Evolutionary conservation across 2,113 vertebrate species (phyloP), one percentile per base, ranked within the genome.

Genomic region (Pelmatolapia mariae): DNA sequence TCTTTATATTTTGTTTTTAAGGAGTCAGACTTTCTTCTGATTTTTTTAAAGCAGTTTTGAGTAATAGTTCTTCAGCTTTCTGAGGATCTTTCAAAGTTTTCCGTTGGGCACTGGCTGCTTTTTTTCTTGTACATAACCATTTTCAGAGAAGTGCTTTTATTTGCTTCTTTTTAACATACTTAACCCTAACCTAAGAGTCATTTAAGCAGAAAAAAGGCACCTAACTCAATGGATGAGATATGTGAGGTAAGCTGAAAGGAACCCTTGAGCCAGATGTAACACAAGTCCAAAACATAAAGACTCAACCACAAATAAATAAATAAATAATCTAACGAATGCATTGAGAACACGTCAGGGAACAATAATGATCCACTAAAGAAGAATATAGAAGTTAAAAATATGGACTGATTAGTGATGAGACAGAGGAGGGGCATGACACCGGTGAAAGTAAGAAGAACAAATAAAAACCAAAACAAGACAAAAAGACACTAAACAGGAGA

Each of bases 11-110:
- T 43, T 71, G 36, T 16, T 71, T 71, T 9, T 24, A 43, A 24
- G 36, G 66, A 71, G 12, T 40, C 63, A 22, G 19, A 0, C 36
- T 2, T 1, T 68, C 10, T 1, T 68, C 63, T 22, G 3, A 68
- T 38, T 68, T 15, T 56, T 22, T 22, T 6, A 24, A 63, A 43
- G n/a, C 0, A 38, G 5, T 43, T 13, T 40, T 71, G 12, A 71
- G n/a, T 40, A 71, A 71, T 40, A 43, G n/a, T 71, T 43, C 2
- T 24, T 40, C n/a, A 24, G n/a, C 3, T 71, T 40, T 43, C 66
- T 24, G n/a, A 0, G 13, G 36, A 1, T 71, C 36, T 71, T 71
- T 43, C 12, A 43, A 43, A 15, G 66, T 43, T 71, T 71, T 71
- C 12, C 12, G 0, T 40, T 68, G 63, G 36, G n/a, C 11, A 24